A percentile compares a stretch with the other conserved stretches of the same genome.
Conservation (phyloP, 1,140 invertebrate genomes). For the Elysia chlorotica region DNA sequence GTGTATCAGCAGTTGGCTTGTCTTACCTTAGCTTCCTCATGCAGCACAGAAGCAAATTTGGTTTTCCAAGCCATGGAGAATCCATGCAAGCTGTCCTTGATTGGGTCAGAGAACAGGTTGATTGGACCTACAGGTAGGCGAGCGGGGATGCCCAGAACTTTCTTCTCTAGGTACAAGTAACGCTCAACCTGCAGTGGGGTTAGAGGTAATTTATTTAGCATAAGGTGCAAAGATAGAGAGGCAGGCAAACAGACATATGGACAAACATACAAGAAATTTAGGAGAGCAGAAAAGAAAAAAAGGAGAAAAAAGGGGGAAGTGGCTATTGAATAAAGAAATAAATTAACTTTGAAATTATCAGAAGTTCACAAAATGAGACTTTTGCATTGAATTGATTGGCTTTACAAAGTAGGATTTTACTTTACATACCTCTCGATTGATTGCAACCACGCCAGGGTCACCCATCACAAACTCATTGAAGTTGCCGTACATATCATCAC, state of each 20-base stretch:
- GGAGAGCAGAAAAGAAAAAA: too few species aligned
- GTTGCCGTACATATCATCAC: slow-evolving; percentile 60
- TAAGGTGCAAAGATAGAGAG: too few species aligned
- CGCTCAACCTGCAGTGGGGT: slow-evolving; percentile 31
- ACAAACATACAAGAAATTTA: too few species aligned
- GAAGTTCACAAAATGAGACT: too few species aligned
- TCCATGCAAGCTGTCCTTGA: slow-evolving; percentile 59
- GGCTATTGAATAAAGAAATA: too few species aligned
- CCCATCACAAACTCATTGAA: slow-evolving; percentile 58
- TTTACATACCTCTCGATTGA: slow-evolving; percentile 57
- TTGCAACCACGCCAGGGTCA: slow-evolving; percentile 53
- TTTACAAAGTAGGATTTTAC: too few species aligned
- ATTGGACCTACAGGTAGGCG: slow-evolving; percentile 53
- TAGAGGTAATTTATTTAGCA: too few species aligned
- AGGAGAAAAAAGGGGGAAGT: too few species aligned
- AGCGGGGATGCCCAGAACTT: slow-evolving; percentile 52
- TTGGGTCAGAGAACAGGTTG: slow-evolving; percentile 54
- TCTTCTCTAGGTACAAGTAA: slow-evolving; percentile 27
- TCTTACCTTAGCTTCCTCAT: slow-evolving; percentile 60
- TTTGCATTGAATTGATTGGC: too few species aligned
- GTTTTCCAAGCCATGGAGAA: slow-evolving; percentile 62
- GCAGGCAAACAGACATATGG: background rate
- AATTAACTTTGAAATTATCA: too few species aligned
- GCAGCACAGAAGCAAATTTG: slow-evolving; percentile 58
- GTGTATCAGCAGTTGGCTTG: too few species aligned